Base-by-base conservation (phyloP, 1,140 invertebrate genomes). In the Drosophila gunungcola region DNA sequence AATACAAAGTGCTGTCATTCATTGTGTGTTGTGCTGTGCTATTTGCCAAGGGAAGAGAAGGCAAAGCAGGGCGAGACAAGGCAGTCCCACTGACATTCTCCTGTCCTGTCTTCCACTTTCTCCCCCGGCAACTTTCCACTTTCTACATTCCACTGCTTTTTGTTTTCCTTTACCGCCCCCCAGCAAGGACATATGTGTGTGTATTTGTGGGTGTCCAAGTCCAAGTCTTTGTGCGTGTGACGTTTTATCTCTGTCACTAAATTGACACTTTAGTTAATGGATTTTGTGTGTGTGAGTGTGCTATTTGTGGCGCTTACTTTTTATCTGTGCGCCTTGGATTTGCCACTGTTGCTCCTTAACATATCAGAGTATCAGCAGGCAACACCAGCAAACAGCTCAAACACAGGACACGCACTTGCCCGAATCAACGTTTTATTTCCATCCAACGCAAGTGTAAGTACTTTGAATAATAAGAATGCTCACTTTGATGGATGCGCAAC, bases 191-290 rank as follows among this genome's bases (percentile, higher is more conserved):
- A 62, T 63, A 67, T 58, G 65, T 48, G 41, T 65, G 67, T 52
- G 43, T 69, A 65, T 77, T 42, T 42, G 68, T 16, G 51, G 63
- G 48, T 78, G 78, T 70, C 64, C 64, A 48, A 38, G 62, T 43
- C 63, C 41, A 54, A 46, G 56, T 58, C 43, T 46, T 58, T 56
- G 53, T 86, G 74, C 63, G 81, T 90, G 83, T 90, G 86, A 82
- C 88, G 82, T 90, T 90, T 90, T 90, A 90, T 90, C 86, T 90
- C 76, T 90, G 88, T 90, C 86, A 90, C 88, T 90, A 90, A 90
- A 90, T 90, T 90, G 86, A 90, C 86, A 90, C 86, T 90, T 90
- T 90, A 90, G 82, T 90, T 90, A 90, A 90, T 90, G 88, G 86
- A 83, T 91, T 90, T 90, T 78, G 79, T 83, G 78, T 89, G 84